These are phyloP conservation scores for Larimichthys crocea DNA, from an alignment of 2,113 vertebrate species.

Conservation along the genomic window DNA sequence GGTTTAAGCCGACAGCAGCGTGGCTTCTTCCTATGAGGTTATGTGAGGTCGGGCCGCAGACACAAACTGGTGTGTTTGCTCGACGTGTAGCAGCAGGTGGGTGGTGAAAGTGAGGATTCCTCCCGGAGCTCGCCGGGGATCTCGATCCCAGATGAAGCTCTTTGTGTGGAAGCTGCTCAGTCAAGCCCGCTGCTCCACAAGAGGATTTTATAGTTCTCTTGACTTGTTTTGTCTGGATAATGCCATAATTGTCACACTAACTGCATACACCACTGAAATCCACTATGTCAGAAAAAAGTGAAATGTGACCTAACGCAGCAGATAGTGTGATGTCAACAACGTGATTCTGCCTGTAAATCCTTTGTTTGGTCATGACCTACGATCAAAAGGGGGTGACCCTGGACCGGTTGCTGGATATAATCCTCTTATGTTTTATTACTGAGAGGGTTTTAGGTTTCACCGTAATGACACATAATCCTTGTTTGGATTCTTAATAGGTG, in stretches of 20 bases:
- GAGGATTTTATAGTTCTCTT: neutral
- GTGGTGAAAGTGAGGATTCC: conserved; percentile 8
- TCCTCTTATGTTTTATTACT: conserved; percentile 65
- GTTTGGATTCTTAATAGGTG: conserved; percentile 67
- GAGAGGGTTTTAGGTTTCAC: conserved; percentile 48
- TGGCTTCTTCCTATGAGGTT: neutral
- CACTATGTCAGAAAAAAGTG: neutral
- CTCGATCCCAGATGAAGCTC: conserved; percentile 1
- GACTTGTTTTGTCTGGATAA: neutral
- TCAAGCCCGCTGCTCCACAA: conserved; percentile 2
- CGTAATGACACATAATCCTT: conserved; percentile 63
- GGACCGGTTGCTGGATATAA: conserved; percentile 45
- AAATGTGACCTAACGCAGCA: neutral
- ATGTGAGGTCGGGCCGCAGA: conserved; percentile 21
- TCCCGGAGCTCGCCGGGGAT: neutral
- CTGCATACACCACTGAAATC: conserved; percentile 1
- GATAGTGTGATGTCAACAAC: neutral
- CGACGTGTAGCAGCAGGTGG: neutral
- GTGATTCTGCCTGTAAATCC: conserved; percentile 20
- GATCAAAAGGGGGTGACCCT: conserved; percentile 42
- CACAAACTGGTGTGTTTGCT: conserved; percentile 11
- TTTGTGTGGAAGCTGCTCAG: conserved; percentile 5
- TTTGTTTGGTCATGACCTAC: conserved; percentile 38
- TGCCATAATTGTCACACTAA: neutral
- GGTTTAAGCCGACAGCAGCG: conserved; percentile 14